These are phyloP conservation scores for Cantharis nigra DNA, from an alignment of 2,888 invertebrate species.

Conservation along the genomic window DNA sequence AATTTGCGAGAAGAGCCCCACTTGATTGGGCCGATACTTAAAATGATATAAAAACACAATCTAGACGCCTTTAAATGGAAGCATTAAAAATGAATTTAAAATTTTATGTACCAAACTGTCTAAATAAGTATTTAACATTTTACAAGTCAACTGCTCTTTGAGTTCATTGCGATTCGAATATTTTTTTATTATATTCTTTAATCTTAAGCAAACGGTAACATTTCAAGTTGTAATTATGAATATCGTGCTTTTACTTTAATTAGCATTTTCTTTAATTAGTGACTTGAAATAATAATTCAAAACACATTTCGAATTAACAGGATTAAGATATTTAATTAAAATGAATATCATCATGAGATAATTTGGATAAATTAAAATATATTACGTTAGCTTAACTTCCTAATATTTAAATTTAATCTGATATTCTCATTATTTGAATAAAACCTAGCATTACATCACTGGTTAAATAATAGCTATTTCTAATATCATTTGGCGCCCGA, in stretches of 20 bases:
- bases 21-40: not conserved
- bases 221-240: not conserved
- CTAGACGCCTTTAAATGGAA: not conserved
- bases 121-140: not conserved
- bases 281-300: not conserved
- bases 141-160: not conserved
- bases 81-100: not conserved
- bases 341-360: no score
- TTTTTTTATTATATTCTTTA: not conserved
- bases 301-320: not conserved
- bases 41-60: not conserved
- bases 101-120: not conserved
- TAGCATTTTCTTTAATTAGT: not conserved
- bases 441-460: no score
- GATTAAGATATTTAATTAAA: no score
- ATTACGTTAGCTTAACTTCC: no score
- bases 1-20: not conserved
- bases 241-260: not conserved
- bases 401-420: no score
- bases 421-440: no score
- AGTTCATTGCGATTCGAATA: not conserved
- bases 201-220: not conserved
- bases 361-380: no score
- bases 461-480: no score
- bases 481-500: no score